Conservation (phyloP, 2,113 vertebrate genomes). For the Antigone vipio region DNA sequence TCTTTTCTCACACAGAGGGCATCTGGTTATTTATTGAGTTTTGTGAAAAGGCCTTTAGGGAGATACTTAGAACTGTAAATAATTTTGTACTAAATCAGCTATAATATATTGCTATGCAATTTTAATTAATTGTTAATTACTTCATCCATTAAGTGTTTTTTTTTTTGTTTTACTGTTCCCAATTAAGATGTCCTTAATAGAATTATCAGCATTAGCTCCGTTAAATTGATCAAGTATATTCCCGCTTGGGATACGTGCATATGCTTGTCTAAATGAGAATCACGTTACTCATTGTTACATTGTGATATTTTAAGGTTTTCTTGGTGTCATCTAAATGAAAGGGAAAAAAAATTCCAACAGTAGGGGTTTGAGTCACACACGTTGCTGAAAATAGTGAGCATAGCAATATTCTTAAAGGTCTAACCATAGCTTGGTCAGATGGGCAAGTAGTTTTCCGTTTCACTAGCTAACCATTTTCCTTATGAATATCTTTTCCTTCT, state of each 20-base stretch:
- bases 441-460: background rate
- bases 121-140: conserved; percentile 7
- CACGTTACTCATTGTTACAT: background rate
- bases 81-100: background rate
- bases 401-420: background rate
- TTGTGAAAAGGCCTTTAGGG: background rate
- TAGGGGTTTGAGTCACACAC: background rate
- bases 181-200: conserved; percentile 28
- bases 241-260: background rate
- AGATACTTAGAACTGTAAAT: background rate
- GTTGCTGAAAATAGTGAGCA: background rate
- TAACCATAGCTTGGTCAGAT: background rate
- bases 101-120: background rate
- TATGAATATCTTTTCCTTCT: background rate
- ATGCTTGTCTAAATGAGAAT: background rate
- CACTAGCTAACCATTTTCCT: background rate
- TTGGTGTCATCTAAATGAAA: background rate
- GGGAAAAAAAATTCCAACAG: accelerated
- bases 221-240: background rate
- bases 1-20: background rate
- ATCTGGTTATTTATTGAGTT: background rate
- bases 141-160: background rate
- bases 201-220: conserved; percentile 27
- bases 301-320: background rate
- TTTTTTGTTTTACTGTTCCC: background rate